Evolutionary conservation across 2,113 vertebrate genomes (phyloP), one percentile per base, ranked within the genome.

Genomic region (Epinephelus cyanopodus): DNA sequence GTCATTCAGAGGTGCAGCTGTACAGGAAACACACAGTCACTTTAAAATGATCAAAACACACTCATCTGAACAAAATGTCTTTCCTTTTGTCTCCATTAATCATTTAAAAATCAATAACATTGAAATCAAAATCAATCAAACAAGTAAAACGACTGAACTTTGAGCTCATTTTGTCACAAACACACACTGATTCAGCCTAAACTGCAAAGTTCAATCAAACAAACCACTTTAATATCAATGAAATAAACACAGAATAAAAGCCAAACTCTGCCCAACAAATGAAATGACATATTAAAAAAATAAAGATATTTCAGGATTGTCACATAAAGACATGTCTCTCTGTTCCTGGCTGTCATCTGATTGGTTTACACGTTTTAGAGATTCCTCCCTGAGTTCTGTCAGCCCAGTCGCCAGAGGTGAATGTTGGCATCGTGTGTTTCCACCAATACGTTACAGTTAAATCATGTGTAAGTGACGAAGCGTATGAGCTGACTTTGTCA

Each of bases 301-400:
- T n/a, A 58, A 10, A 5, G 10, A 71, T 64, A 29, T 64, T 47
- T 56, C 18, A 63, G 23, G 27, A 56, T 57, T 23, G 37, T 45
- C 37, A 42, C n/a, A 61, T 62, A 62, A 62, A 62, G 4, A 37
- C 33, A 37, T 4, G 64, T 61, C 2, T 23, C 27, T 75, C 11
- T 73, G 53, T 12, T 19, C 42, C 42, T 9, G 42, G 33, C 33
- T 37, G 33, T 37, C 33, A 14, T 75, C 33, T 65, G 23, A 68
- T 61, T 53, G 37, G 9, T 60, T 72, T 10, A 39, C 58, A 65
- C 25, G 2, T 79, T 53, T 45, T 21, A 60, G 4, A 18, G 66
- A 42, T 33, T 72, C 56, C 67, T 85, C 60, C 83, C 83, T 81
- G 83, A 81, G 76, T 70, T 78, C 68, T 62, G 19, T 37, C 33